phyloP scores from a whole-genome alignment of 2,797 vertebrate genomes.

The Crypturellus tataupa region DNA sequence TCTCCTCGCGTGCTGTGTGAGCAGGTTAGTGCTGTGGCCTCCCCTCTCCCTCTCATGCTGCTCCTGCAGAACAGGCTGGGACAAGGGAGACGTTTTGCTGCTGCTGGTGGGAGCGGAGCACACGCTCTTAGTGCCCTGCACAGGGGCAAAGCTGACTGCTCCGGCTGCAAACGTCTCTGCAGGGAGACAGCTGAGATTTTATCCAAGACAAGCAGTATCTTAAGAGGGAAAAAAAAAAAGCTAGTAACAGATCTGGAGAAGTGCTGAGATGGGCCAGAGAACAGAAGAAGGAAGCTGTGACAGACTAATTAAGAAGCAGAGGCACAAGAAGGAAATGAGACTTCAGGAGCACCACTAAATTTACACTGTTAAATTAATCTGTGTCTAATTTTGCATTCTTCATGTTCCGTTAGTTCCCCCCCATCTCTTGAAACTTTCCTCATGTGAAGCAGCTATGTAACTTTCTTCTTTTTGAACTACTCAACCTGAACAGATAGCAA shows the following conservation, averaged over 20 bases:
- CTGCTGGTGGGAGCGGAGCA: fast-evolving
- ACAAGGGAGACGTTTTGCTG: fast-evolving
- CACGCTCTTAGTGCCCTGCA: fast-evolving
- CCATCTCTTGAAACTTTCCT: background rate
- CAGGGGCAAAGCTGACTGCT: background rate
- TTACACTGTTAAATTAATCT: background rate
- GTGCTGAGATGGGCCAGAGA: background rate
- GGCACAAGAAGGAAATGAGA: background rate
- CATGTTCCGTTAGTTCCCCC: background rate
- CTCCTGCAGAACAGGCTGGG: background rate
- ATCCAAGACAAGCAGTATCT: background rate
- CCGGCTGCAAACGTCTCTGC: background rate
- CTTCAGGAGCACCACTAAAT: background rate
- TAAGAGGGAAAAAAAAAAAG: background rate
- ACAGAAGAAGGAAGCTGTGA: background rate
- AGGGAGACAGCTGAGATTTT: background rate
- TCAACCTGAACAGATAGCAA: background rate
- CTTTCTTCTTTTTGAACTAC: background rate
- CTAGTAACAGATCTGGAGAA: background rate
- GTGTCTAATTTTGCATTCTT: background rate
- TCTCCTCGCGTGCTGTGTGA: fast-evolving
- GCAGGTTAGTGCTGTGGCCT: too few relatives aligned
- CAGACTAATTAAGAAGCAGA: background rate
- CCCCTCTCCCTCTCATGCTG: background rate
- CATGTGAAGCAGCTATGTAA: background rate